These are phyloP conservation scores for Trichonephila clavata DNA, from an alignment of 1,140 invertebrate genomes.

Conservation along the genomic window DNA sequence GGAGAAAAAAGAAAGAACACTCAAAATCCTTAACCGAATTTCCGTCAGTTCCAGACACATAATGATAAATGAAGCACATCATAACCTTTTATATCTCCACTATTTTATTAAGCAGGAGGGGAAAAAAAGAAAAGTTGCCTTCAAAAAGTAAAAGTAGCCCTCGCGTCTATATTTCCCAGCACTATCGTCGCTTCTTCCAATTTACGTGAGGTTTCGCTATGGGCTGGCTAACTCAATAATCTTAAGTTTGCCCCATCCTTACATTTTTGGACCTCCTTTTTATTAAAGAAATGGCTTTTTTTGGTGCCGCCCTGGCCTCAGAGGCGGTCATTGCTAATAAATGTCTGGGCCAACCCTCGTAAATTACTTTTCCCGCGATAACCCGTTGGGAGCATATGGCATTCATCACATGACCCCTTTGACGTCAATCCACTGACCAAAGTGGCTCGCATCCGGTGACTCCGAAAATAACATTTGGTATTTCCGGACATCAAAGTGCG, in stretches of 20 bases:
- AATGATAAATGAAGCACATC: conserved; percentile 43
- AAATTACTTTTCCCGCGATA: conserved; percentile 37
- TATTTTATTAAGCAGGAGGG: not conserved
- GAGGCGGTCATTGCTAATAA: conserved; percentile 37
- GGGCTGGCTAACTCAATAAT: conserved; percentile 36
- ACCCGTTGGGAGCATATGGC: conserved; percentile 49
- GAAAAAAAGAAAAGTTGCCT: not conserved
- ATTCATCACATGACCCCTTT: conserved; percentile 15
- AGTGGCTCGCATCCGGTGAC: not conserved
- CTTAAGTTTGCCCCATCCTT: conserved; percentile 8
- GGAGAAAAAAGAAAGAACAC: not conserved
- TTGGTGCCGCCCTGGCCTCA: not conserved
- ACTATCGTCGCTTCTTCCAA: conserved; percentile 29
- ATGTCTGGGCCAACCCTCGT: conserved; percentile 31
- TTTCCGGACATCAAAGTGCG: not conserved
- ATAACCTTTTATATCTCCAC: conserved; percentile 39
- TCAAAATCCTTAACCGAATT: conserved; percentile 7
- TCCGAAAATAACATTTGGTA: conserved; percentile 5
- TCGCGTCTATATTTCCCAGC: not conserved
- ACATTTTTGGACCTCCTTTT: not conserved
- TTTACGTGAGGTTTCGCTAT: not conserved
- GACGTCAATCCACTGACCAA: conserved; percentile 27
- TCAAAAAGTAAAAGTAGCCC: not conserved
- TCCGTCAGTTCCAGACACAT: not conserved
- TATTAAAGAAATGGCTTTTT: conserved; percentile 14